Percentiles rank a stretch among this genome's conserved stretches.
These are phyloP conservation scores for Lucilia sericata DNA, from an alignment of 1,140 invertebrate species.

Conservation along the genomic window DNA sequence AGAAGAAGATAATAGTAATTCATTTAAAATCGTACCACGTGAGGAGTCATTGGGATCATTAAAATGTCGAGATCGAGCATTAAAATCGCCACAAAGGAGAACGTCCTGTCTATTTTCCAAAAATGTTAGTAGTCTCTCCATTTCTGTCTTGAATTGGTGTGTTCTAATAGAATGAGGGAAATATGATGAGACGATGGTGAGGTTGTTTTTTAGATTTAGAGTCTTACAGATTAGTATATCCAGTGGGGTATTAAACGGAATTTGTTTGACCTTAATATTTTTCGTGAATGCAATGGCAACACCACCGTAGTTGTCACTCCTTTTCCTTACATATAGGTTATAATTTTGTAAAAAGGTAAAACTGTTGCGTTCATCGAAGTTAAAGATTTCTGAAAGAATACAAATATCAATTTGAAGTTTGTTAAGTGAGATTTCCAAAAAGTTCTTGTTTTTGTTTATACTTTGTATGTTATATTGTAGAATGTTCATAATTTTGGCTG, in stretches of 20 bases:
- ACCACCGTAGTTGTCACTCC: background rate
- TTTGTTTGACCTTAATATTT: background rate
- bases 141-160: background rate
- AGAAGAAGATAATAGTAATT: background rate
- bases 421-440: background rate
- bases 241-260: background rate
- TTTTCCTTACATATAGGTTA: background rate
- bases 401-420: background rate
- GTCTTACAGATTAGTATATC: background rate
- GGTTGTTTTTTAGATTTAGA: background rate
- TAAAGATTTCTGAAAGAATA: constrained; percentile 3
- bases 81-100: background rate
- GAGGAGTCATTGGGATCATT: background rate
- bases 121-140: background rate
- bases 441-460: background rate
- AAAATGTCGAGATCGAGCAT: background rate
- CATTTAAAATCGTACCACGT: background rate
- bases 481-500: background rate
- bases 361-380: background rate
- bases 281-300: background rate
- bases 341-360: background rate
- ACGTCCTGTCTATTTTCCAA: background rate
- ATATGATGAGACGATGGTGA: background rate
- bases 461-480: constrained; percentile 10
- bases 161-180: background rate